A percentile compares a stretch with the other conserved stretches of the same genome.
Evolutionary conservation across 2,888 invertebrate genomes (phyloP).

Genomic region (Temnothorax unifasciatus): DNA sequence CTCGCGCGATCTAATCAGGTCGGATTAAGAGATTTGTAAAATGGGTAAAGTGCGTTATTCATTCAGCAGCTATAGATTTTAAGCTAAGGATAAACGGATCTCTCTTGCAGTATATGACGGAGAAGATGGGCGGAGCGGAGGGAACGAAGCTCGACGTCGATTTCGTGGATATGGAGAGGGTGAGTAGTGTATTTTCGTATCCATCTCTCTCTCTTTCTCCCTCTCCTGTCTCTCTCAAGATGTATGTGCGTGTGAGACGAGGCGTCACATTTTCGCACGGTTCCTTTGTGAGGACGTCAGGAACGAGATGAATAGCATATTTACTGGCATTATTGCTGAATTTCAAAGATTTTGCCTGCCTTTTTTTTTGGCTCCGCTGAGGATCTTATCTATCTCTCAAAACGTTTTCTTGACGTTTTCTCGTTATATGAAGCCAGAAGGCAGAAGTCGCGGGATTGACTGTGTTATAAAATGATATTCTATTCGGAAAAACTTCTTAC

Average conservation of each 20-base stretch:
- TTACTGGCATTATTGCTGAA: slow-evolving; percentile 22
- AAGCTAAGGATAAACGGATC: slow-evolving; percentile 53
- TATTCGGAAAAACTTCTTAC: slow-evolving; percentile 19
- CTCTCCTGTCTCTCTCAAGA: neutral
- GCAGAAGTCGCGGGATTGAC: slow-evolving; percentile 8
- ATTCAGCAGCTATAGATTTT: neutral
- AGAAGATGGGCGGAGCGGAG: slow-evolving; percentile 99
- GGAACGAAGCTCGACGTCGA: slow-evolving; percentile 99
- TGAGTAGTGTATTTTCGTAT: slow-evolving; percentile 87
- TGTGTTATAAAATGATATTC: slow-evolving; percentile 14
- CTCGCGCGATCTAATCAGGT: neutral
- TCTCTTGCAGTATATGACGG: slow-evolving; percentile 97
- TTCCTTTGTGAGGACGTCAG: slow-evolving; percentile 26
- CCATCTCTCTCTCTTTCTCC: neutral
- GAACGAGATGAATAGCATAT: slow-evolving; percentile 15
- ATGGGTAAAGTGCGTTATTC: neutral
- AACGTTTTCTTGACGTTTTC: neutral
- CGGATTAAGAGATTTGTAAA: slow-evolving; percentile 9
- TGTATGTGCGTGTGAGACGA: neutral
- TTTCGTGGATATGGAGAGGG: slow-evolving; percentile 99
- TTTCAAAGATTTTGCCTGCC: slow-evolving; percentile 5
- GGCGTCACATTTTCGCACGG: neutral
- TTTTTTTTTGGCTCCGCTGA: neutral
- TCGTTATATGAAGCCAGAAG: neutral
- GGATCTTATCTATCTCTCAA: slow-evolving; percentile 29